phyloP scores from a whole-genome alignment of 2,797 vertebrate genomes.

The Microctenopoma lineatum region DNA sequence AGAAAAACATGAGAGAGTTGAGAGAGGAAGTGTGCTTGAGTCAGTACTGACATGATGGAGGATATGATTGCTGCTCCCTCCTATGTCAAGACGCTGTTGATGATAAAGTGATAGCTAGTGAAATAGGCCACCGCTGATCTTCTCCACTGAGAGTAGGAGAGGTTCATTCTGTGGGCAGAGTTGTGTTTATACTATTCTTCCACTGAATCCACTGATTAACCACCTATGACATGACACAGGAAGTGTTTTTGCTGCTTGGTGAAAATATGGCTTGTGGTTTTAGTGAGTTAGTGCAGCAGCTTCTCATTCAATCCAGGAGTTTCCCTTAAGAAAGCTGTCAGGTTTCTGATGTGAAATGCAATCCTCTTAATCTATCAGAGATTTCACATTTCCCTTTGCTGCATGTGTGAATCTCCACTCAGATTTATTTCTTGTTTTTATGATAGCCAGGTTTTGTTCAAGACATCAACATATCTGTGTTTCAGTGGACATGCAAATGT shows the following conservation, averaged over 20 bases:
- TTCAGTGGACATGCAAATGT: background rate
- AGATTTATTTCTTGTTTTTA: background rate
- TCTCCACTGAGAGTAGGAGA: slow-evolving; percentile 43
- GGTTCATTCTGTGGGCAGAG: slow-evolving; percentile 57
- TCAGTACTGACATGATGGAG: slow-evolving; percentile 56
- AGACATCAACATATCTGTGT: background rate
- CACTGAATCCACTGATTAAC: slow-evolving; percentile 49
- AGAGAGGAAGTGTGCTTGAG: slow-evolving; percentile 68
- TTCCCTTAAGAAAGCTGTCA: slow-evolving; percentile 21
- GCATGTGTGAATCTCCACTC: background rate
- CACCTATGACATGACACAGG: slow-evolving; percentile 47
- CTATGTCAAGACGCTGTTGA: slow-evolving; percentile 27
- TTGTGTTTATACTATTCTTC: slow-evolving; percentile 61
- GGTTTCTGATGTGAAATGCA: slow-evolving; percentile 1
- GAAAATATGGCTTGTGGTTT: slow-evolving; percentile 54
- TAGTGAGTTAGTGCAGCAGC: background rate
- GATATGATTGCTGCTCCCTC: slow-evolving; percentile 41
- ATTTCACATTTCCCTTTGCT: slow-evolving; percentile 15
- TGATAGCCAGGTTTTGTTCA: background rate
- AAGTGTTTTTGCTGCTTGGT: slow-evolving; percentile 42
- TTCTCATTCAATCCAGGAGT: slow-evolving; percentile 25
- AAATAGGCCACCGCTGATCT: slow-evolving; percentile 44
- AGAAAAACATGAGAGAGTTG: slow-evolving; percentile 64
- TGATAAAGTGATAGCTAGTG: slow-evolving; percentile 38
- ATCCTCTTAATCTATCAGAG: background rate